Conservation (phyloP, 2,888 invertebrate species). For the Eutolmus rufibarbis region DNA sequence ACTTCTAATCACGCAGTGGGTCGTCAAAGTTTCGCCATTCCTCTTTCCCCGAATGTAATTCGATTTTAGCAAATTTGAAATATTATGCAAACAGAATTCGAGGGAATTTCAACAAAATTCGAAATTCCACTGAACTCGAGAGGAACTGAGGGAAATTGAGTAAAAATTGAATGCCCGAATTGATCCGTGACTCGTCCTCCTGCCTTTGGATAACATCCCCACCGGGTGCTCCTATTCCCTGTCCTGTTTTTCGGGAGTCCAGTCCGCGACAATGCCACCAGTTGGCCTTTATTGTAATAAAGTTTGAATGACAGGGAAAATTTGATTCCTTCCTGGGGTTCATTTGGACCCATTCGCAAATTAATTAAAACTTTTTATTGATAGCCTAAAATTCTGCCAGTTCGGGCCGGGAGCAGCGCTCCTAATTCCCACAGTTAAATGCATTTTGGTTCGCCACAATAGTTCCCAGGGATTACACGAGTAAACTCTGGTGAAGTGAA, state of each 20-base stretch:
- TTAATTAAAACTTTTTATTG: not conserved
- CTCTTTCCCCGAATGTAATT: not conserved
- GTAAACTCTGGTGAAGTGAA: not conserved
- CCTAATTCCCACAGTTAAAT: not conserved
- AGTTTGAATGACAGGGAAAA: not conserved
- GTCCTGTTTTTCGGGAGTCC: not conserved
- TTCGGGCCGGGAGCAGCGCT: not conserved
- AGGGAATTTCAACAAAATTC: not conserved
- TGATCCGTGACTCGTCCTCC: not conserved
- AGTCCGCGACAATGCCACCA: not conserved
- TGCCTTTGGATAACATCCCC: not conserved
- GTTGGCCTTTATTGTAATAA: not conserved
- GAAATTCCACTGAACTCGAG: not conserved
- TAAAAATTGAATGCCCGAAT: not conserved
- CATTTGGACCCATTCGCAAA: not conserved
- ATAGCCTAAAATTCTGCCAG: not conserved
- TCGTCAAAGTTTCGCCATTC: not conserved
- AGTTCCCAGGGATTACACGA: not conserved
- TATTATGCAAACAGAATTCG: not conserved
- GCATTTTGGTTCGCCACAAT: not conserved
- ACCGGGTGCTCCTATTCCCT: not conserved
- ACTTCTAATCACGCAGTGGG: not conserved
- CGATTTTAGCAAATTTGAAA: not conserved
- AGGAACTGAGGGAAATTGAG: not conserved
- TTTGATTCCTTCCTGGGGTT: not conserved